These are phyloP conservation scores for Sander lucioperca DNA, from an alignment of 2,113 vertebrate species.

Conservation along the genomic window DNA sequence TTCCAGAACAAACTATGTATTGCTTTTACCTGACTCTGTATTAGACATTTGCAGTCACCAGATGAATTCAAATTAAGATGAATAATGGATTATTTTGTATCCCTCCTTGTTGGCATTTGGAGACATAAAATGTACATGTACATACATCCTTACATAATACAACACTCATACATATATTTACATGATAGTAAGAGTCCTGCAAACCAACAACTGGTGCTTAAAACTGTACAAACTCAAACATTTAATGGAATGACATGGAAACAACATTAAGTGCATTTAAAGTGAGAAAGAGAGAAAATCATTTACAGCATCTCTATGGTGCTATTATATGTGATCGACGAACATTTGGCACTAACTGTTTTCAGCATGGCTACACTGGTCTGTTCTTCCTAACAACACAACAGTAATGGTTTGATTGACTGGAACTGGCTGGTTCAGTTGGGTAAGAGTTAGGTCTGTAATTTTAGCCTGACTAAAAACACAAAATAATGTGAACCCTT, in stretches of 20 bases:
- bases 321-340: background rate
- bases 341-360: constrained; percentile 63
- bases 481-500: background rate
- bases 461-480: background rate
- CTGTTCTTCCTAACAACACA: constrained; percentile 13
- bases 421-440: constrained; percentile 7
- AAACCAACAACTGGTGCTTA: constrained; percentile 16
- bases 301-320: constrained; percentile 2
- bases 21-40: constrained; percentile 15
- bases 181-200: constrained; percentile 10
- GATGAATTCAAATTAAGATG: background rate
- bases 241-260: constrained; percentile 11
- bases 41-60: background rate
- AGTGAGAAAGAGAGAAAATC: background rate
- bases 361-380: constrained; percentile 5
- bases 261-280: constrained; percentile 38
- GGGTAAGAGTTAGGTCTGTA: background rate
- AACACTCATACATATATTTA: constrained; percentile 23
- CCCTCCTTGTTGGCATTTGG: background rate
- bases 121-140: background rate
- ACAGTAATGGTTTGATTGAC: background rate
- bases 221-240: constrained; percentile 17
- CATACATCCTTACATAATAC: background rate
- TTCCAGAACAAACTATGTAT: background rate
- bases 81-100: background rate